Conservation (phyloP, 2,888 invertebrate species). For the Tricholauxania praeusta region DNA sequence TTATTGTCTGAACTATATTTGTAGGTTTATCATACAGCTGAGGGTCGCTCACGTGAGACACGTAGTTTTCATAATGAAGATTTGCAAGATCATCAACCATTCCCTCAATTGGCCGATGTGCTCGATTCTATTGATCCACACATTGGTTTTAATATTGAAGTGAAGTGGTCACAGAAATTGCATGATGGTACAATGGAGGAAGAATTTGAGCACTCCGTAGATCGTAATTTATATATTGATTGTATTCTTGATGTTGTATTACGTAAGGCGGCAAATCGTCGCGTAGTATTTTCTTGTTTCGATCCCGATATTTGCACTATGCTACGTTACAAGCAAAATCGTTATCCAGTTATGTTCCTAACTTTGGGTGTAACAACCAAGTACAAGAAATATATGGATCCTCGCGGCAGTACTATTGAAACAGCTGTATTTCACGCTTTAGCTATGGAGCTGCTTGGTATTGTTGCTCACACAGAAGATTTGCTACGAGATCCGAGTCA, state of each 20-base stretch:
- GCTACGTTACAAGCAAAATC: constrained; percentile 94
- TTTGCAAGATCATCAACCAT: constrained; percentile 91
- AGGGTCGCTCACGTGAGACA: constrained; percentile 80
- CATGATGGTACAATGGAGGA: constrained; percentile 89
- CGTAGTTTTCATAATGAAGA: constrained; percentile 84
- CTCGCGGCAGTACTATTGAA: constrained; percentile 82
- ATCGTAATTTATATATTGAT: constrained; percentile 94
- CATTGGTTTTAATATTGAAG: constrained; percentile 96
- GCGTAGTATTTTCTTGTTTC: constrained; percentile 94
- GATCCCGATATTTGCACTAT: constrained; percentile 96
- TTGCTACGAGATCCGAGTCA: constrained; percentile 85
- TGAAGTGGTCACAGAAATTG: constrained; percentile 95
- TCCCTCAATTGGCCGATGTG: constrained; percentile 88
- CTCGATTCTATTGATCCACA: constrained; percentile 84
- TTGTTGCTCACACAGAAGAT: constrained; percentile 94
- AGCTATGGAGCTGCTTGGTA: constrained; percentile 86
- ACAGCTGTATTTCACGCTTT: constrained; percentile 86
- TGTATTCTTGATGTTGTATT: constrained; percentile 86
- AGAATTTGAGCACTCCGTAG: constrained; percentile 84
- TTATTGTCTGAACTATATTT: neutral
- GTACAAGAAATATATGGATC: constrained; percentile 87
- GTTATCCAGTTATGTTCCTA: constrained; percentile 95
- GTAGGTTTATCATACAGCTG: constrained; percentile 86
- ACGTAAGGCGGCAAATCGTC: constrained; percentile 80
- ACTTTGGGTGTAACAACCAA: constrained; percentile 80